Percentiles rank a stretch among this genome's conserved stretches.
Evolutionary conservation across 2,888 invertebrate genomes (phyloP).

Genomic region (Nineta flava): DNA sequence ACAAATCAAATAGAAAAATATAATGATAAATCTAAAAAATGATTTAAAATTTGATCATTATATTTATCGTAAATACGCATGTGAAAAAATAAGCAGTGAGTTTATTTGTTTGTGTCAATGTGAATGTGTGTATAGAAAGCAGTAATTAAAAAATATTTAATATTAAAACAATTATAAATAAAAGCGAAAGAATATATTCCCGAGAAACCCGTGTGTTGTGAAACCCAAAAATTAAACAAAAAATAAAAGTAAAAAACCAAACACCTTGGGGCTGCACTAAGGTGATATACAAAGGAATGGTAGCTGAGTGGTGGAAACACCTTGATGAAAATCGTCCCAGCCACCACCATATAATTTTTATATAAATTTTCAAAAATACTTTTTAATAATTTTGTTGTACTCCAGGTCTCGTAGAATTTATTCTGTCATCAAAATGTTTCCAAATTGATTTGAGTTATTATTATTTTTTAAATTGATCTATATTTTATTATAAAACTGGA

Average conservation of each 20-base stretch:
- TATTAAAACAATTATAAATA: background rate
- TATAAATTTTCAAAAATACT: background rate
- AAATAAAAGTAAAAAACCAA: slow-evolving; percentile 19
- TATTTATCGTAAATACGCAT: too few species aligned
- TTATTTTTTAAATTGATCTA: background rate
- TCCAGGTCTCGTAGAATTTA: slow-evolving; percentile 17
- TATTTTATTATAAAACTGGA: background rate
- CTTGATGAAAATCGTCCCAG: slow-evolving; percentile 29
- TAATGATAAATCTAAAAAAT: too few species aligned
- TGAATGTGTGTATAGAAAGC: too few species aligned
- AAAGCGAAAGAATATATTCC: background rate
- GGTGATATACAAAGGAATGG: slow-evolving; percentile 13
- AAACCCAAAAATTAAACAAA: slow-evolving; percentile 8
- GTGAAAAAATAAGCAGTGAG: too few species aligned
- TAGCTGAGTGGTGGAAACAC: slow-evolving; percentile 29
- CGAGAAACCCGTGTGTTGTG: background rate
- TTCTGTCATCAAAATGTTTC: slow-evolving; percentile 32
- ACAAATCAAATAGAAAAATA: too few species aligned
- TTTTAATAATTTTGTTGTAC: background rate
- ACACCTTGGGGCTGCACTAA: slow-evolving; percentile 25
- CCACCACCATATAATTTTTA: slow-evolving; percentile 9
- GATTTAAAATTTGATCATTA: too few species aligned
- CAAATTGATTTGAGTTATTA: slow-evolving; percentile 13
- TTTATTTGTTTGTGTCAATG: too few species aligned
- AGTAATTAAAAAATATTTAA: too few species aligned